Evolutionary conservation across 1,140 invertebrate genomes (phyloP).

Genomic region (Hormaphis cornu): DNA sequence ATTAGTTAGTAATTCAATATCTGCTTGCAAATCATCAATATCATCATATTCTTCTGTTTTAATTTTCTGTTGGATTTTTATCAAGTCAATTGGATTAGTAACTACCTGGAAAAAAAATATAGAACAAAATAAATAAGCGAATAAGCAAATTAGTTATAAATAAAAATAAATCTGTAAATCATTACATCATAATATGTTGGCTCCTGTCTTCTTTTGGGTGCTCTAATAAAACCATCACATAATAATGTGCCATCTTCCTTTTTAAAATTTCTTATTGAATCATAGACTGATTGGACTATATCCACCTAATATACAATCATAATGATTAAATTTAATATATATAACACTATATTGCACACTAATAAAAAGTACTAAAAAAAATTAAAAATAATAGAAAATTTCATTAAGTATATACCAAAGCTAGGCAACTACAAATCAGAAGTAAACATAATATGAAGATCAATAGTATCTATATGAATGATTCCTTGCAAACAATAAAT

Average conservation of each 20-base stretch:
- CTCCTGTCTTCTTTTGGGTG: constrained; percentile 82
- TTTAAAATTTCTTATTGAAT: constrained; percentile 79
- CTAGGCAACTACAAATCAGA: too few relatives aligned
- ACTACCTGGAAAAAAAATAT: constrained; percentile 52
- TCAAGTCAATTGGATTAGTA: constrained; percentile 81
- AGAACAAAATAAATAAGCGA: background rate
- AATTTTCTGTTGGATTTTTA: constrained; percentile 90
- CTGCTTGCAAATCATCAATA: constrained; percentile 73
- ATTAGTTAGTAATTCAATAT: constrained; percentile 77
- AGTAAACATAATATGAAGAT: too few relatives aligned
- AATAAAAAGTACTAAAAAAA: constrained; percentile 8
- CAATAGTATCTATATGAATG: too few relatives aligned
- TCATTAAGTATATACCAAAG: too few relatives aligned
- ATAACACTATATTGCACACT: background rate
- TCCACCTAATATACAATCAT: constrained; percentile 53
- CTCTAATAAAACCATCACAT: constrained; percentile 89
- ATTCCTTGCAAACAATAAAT: too few relatives aligned
- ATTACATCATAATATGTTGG: constrained; percentile 72
- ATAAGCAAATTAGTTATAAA: background rate
- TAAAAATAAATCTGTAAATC: background rate
- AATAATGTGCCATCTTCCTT: constrained; percentile 82
- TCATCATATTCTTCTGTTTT: constrained; percentile 91
- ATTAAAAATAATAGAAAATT: background rate
- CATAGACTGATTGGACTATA: constrained; percentile 85
- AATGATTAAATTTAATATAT: constrained; percentile 21